Percentiles rank a stretch among this genome's conserved stretches.
Conservation (phyloP, 2,888 invertebrate species). For the Chloromyia formosa region DNA sequence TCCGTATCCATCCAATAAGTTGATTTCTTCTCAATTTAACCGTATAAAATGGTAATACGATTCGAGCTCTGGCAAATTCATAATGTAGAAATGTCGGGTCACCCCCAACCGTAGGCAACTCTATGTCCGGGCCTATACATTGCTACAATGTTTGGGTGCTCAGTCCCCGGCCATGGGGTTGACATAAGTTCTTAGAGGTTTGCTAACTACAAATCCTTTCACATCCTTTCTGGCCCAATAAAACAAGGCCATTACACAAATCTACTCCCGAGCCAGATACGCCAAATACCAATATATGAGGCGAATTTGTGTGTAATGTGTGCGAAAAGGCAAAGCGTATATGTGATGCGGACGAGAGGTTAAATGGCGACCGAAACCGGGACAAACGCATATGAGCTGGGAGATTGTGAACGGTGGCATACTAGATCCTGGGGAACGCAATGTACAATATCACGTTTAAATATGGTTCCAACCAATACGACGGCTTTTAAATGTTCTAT, state of each 20-base stretch:
- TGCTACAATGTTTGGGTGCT: not conserved
- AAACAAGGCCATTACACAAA: conserved; percentile 51
- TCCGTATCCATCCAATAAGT: conserved; percentile 35
- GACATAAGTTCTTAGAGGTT: conserved; percentile 51
- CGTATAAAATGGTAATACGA: conserved; percentile 35
- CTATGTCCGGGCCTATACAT: not conserved
- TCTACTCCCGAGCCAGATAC: conserved; percentile 48
- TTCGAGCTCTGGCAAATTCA: conserved; percentile 34
- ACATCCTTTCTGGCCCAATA: conserved; percentile 50
- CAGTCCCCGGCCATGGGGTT: conserved; percentile 33
- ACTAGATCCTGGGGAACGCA: no score
- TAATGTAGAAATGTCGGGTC: conserved; percentile 30
- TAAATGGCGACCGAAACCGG: conserved; percentile 15
- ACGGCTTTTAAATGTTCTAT: no score
- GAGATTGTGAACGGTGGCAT: no score
- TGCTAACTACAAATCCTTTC: conserved; percentile 51
- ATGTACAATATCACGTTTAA: no score
- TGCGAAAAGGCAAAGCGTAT: not conserved
- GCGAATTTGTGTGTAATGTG: conserved; percentile 36
- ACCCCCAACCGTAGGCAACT: not conserved
- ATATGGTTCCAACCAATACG: no score
- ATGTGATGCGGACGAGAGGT: conserved; percentile 3
- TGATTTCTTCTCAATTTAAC: conserved; percentile 25
- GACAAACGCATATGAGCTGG: conserved; percentile 34
- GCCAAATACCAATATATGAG: conserved; percentile 41